phyloP scores from a whole-genome alignment of 1,140 invertebrate species.

The Octopus bimaculoides region DNA sequence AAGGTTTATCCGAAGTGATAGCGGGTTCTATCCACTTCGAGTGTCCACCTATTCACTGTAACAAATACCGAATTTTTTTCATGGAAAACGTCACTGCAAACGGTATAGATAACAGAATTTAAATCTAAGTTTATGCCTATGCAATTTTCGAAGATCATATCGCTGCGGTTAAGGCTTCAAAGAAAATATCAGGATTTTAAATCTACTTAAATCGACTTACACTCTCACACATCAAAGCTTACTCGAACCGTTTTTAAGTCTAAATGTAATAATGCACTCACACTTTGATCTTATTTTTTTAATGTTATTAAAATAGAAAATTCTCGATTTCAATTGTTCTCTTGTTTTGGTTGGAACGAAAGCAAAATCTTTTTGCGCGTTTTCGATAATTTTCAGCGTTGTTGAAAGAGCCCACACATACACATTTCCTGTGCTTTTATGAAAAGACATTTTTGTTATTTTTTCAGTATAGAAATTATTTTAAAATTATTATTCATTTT shows the following conservation, averaged over 20 bases:
- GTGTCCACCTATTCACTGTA: conserved; percentile 4
- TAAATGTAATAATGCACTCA: conserved; percentile 4
- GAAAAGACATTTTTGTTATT: conserved; percentile 2
- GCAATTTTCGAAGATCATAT: neutral
- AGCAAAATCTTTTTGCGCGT: neutral
- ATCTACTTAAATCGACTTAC: conserved; percentile 1
- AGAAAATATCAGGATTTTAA: conserved; percentile 3
- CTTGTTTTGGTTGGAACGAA: conserved; percentile 1
- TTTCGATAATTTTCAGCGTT: neutral
- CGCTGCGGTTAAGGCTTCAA: neutral
- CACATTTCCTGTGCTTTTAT: neutral
- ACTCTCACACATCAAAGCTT: conserved; percentile 1
- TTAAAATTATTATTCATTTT: neutral
- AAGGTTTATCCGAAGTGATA: neutral
- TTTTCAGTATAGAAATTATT: neutral
- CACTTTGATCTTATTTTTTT: neutral
- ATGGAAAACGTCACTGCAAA: neutral
- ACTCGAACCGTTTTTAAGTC: conserved; percentile 1
- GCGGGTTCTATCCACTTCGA: neutral
- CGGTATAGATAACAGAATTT: neutral
- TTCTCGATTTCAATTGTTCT: neutral
- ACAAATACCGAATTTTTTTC: neutral
- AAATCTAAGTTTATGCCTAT: neutral
- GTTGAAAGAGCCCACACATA: neutral
- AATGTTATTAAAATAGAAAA: neutral